phyloP scores from a whole-genome alignment of 2,888 invertebrate genomes.

The Caradrina kadenii region DNA sequence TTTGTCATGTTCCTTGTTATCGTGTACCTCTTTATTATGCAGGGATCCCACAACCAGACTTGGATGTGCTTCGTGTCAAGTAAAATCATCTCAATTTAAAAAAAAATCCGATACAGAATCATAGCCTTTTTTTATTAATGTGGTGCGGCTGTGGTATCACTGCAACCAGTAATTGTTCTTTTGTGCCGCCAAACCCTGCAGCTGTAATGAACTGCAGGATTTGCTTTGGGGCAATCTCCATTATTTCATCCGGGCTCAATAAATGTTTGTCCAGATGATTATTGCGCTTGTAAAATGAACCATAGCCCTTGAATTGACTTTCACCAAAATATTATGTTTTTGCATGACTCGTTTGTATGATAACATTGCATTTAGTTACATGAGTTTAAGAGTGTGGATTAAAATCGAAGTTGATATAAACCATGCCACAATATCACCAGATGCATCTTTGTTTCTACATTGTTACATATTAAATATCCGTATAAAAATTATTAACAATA shows the following conservation, averaged over 20 bases:
- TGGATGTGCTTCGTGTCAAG: conserved; percentile 62
- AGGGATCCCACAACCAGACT: conserved; percentile 46
- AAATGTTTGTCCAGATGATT: no score
- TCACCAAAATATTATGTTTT: conserved; percentile 30
- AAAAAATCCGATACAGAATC: conserved; percentile 29
- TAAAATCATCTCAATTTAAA: conserved; percentile 31
- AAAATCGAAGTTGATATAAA: conserved; percentile 14
- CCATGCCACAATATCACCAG: conserved; percentile 27
- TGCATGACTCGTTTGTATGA: conserved; percentile 58
- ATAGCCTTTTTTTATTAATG: no score
- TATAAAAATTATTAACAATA: neutral
- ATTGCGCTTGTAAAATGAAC: no score
- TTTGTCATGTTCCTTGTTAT: conserved; percentile 49
- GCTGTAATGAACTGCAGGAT: no score
- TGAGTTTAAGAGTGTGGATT: conserved; percentile 21
- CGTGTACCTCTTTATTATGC: conserved; percentile 39
- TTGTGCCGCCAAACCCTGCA: no score
- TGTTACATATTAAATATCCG: neutral
- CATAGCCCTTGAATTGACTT: conserved; percentile 30
- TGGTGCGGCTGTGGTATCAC: no score
- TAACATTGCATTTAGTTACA: conserved; percentile 51
- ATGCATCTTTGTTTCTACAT: conserved; percentile 44
- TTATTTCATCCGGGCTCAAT: no score
- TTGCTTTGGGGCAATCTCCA: no score
- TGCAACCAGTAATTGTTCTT: no score